These are phyloP conservation scores for Dufourea novaeangliae DNA, from an alignment of 1,140 invertebrate genomes.

Conservation along the genomic window DNA sequence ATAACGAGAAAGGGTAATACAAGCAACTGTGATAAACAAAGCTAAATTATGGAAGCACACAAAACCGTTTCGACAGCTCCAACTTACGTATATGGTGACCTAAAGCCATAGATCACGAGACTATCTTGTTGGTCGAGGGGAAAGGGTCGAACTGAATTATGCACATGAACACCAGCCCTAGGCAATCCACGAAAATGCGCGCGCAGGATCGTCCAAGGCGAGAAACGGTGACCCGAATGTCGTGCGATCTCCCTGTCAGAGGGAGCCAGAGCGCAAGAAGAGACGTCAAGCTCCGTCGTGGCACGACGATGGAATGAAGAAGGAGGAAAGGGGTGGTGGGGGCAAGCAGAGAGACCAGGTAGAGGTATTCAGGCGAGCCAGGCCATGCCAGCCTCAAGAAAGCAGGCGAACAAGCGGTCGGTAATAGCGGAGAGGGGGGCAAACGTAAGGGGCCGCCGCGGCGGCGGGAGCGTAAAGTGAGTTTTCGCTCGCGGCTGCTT, in stretches of 20 bases:
- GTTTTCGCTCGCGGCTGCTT: slow-evolving; percentile 66
- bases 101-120: too few relatives aligned
- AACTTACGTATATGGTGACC: too few relatives aligned
- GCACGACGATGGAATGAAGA: not conserved
- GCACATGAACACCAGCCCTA: too few relatives aligned
- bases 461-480: slow-evolving; percentile 67
- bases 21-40: too few relatives aligned
- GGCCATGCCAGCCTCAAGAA: slow-evolving; percentile 59
- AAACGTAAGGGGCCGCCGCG: slow-evolving; percentile 60
- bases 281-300: slow-evolving; percentile 6
- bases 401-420: slow-evolving; percentile 54
- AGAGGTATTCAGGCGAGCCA: slow-evolving; percentile 45
- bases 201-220: slow-evolving; percentile 4
- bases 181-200: too few relatives aligned
- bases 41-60: too few relatives aligned
- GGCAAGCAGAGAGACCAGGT: slow-evolving; percentile 21
- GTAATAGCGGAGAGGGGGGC: slow-evolving; percentile 42
- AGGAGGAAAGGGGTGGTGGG: not conserved
- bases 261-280: slow-evolving; percentile 35
- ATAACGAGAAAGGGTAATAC: too few relatives aligned
- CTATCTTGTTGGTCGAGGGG: too few relatives aligned
- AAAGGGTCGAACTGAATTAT: too few relatives aligned
- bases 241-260: slow-evolving; percentile 17
- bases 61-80: too few relatives aligned
- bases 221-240: slow-evolving; percentile 39